Conservation (phyloP, 2,797 vertebrate species). For the Coreius guichenoti region DNA sequence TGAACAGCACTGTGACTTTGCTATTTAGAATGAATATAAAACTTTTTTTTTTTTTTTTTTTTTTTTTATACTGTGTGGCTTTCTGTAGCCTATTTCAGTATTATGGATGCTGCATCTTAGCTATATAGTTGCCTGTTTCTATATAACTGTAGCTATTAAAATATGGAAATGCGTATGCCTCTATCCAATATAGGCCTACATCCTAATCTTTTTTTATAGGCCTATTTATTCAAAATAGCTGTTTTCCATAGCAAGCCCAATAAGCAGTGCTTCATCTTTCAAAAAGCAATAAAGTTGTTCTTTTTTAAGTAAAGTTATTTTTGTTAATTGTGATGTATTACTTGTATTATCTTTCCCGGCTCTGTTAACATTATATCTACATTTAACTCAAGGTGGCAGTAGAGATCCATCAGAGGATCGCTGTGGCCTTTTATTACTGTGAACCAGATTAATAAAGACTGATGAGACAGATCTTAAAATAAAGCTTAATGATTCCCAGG, state of each 20-base stretch:
- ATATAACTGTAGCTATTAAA: not conserved
- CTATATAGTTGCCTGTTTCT: not conserved
- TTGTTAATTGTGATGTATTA: too few relatives aligned
- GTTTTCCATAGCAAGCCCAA: not conserved
- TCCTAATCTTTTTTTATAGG: not conserved
- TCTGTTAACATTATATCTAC: too few relatives aligned
- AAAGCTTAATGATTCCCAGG: too few relatives aligned
- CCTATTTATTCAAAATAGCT: not conserved
- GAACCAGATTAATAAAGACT: too few relatives aligned
- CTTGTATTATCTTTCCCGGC: too few relatives aligned
- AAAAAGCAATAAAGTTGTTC: not conserved
- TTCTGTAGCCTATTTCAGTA: not conserved
- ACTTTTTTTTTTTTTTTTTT: rapidly evolving
- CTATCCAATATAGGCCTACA: not conserved
- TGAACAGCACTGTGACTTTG: not conserved
- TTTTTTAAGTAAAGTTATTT: too few relatives aligned
- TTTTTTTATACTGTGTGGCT: not conserved
- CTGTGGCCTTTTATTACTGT: too few relatives aligned
- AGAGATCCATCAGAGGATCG: too few relatives aligned
- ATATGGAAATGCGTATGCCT: not conserved
- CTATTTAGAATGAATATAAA: not conserved
- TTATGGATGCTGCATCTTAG: not conserved
- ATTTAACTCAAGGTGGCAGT: too few relatives aligned
- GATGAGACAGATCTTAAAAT: too few relatives aligned
- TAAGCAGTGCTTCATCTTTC: not conserved